Evolutionary conservation across 1,140 invertebrate genomes (phyloP), one percentile per base, ranked within the genome.

Genomic region (Polypedilum vanderplanki): DNA sequence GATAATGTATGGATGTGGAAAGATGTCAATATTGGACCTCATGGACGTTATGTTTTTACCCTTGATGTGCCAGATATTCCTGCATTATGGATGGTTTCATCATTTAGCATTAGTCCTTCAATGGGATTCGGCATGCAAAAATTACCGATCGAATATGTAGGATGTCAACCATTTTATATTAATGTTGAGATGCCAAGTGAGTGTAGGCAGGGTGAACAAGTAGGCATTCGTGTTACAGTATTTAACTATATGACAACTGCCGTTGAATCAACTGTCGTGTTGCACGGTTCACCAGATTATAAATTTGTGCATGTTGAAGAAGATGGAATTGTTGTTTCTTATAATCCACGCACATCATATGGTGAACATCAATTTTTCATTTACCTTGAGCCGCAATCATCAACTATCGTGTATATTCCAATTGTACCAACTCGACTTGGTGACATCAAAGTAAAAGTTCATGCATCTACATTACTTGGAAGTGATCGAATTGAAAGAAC

Each of bases 1-100:
- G 93, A 97, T 76, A 96, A 97, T 79, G 91, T 93, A 41, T 98
- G 95, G 95, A 83, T 97, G 4, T 98, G 95, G 95, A 89, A 91
- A 77, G 95, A 97, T 83, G 90, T 95, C 15, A 97, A 97, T 83
- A 95, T 97, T 76, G 95, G 95, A 10, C 95, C 93, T 15, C 93
- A 95, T 82, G 93, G 93, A 3, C 87, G 93, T 33, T 91, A 87
- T 78, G 92, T 95, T 41, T 96, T 98, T 82, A 92, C 91, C 74
- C 84, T 93, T 24, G 89, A 92, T 41, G 94, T 97, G n/a, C 96
- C 96, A 0, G 86, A 90, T 76, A 83, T 87, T 74, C 94, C 95
- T 0, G 93, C 93, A 1, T 90, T 93, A 77, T 98, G 96, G 95
- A 94, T 97, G 85, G 87, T 98, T 5, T 94, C 93, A 20, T 94